Evolutionary conservation across 2,113 vertebrate species (phyloP).

Genomic region (Microtus ochrogaster): DNA sequence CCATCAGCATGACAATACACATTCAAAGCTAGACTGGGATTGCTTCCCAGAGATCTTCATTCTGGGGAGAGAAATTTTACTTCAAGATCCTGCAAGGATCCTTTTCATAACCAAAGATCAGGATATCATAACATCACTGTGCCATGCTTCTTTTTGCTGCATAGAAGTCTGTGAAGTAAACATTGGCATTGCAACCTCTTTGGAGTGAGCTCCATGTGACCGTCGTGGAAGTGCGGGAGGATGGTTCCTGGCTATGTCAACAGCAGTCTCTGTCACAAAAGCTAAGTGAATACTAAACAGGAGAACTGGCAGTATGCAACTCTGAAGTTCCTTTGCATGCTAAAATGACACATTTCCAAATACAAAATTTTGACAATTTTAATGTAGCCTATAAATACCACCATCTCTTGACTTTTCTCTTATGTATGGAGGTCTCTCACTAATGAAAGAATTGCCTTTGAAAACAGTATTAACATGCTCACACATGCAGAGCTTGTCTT

Average conservation of each 20-base stretch:
- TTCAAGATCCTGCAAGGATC: not conserved
- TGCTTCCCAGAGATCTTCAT: not conserved
- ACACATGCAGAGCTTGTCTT: not conserved
- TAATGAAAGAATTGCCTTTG: not conserved
- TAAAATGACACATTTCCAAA: not conserved
- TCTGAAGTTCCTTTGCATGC: not conserved
- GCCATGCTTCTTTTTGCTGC: not conserved
- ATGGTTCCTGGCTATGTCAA: not conserved
- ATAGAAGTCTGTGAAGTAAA: not conserved
- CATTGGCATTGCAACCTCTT: not conserved
- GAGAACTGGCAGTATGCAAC: rapidly evolving
- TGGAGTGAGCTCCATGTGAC: too few species aligned
- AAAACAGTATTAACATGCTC: not conserved
- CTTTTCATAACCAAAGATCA: not conserved
- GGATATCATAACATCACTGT: not conserved
- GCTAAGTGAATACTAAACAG: not conserved
- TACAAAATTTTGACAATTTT: not conserved
- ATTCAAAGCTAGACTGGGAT: too few species aligned
- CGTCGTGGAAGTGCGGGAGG: rapidly evolving
- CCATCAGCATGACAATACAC: rapidly evolving
- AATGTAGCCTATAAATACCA: not conserved
- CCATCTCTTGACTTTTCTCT: not conserved
- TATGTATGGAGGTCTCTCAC: not conserved
- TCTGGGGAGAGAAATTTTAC: not conserved
- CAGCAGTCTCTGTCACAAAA: not conserved